Conservation (phyloP, 2,113 vertebrate species). For the Pipa parva region DNA sequence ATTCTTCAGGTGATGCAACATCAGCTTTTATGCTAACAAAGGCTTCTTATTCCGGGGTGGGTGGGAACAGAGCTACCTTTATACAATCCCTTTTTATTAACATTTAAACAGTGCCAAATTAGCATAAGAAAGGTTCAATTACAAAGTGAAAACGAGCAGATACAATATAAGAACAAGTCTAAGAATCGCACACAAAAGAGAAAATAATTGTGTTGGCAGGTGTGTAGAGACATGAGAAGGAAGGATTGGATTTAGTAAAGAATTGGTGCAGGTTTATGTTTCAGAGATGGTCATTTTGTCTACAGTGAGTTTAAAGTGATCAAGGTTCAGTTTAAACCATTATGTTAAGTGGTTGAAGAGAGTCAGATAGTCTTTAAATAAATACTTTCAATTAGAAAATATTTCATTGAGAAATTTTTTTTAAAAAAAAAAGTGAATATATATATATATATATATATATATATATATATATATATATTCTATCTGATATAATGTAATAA, state of each 20-base stretch:
- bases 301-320: no score
- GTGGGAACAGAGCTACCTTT: conserved; percentile 18
- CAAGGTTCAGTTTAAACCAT: no score
- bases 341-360: no score
- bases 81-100: background rate
- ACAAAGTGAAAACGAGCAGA: background rate
- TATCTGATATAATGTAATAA: no score
- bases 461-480: no score
- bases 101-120: background rate
- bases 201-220: background rate
- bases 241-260: background rate
- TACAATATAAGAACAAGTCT: background rate
- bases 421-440: no score
- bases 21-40: background rate
- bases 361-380: no score
- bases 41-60: background rate
- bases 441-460: no score
- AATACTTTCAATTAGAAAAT: no score
- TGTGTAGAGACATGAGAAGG: no score
- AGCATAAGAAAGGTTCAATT: background rate
- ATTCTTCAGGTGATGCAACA: background rate
- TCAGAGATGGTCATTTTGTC: background rate
- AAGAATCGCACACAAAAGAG: background rate
- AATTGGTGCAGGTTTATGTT: background rate
- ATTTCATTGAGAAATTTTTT: no score